Percentiles rank a stretch among this genome's conserved stretches.
Evolutionary conservation across 2,888 invertebrate genomes (phyloP).

Genomic region (Apamea monoglypha): DNA sequence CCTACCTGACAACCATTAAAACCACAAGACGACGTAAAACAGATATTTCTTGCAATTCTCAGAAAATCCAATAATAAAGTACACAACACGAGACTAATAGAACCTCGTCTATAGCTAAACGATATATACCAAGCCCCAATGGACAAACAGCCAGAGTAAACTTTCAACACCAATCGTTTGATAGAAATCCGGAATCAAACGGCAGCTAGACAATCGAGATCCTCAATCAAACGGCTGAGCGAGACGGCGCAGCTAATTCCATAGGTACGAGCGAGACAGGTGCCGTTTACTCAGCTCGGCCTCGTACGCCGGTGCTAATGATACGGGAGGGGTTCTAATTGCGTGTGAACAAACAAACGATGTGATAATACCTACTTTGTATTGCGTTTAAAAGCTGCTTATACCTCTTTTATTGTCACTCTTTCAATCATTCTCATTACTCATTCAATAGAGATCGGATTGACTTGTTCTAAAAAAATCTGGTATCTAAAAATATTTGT

Average conservation of each 20-base stretch:
- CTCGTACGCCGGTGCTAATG: slow-evolving; percentile 83
- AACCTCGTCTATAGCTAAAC: slow-evolving; percentile 61
- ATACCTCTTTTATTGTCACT: slow-evolving; percentile 49
- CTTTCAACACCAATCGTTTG: slow-evolving; percentile 82
- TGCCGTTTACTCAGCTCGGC: slow-evolving; percentile 70
- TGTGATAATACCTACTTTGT: slow-evolving; percentile 84
- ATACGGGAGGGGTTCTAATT: slow-evolving; percentile 87
- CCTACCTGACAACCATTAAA: slow-evolving; percentile 28
- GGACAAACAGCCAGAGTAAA: slow-evolving; percentile 78
- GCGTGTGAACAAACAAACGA: slow-evolving; percentile 87
- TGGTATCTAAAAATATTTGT: slow-evolving; percentile 55
- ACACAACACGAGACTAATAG: slow-evolving; percentile 46
- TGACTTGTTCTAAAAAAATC: slow-evolving; percentile 11
- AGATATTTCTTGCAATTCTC: slow-evolving; percentile 40
- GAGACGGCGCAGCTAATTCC: slow-evolving; percentile 67
- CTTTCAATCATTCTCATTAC: slow-evolving; percentile 19
- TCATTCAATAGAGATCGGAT: slow-evolving; percentile 39
- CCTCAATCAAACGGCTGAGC: slow-evolving; percentile 80
- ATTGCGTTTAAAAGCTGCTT: slow-evolving; percentile 60
- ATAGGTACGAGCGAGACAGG: slow-evolving; percentile 74
- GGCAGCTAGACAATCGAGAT: slow-evolving; percentile 79
- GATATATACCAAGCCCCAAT: slow-evolving; percentile 68
- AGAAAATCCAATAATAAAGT: slow-evolving; percentile 51
- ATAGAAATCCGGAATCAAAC: slow-evolving; percentile 83
- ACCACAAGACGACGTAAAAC: slow-evolving; percentile 17